Evolutionary conservation across 2,888 invertebrate genomes (phyloP).

Genomic region (Tanypteryx hageni): DNA sequence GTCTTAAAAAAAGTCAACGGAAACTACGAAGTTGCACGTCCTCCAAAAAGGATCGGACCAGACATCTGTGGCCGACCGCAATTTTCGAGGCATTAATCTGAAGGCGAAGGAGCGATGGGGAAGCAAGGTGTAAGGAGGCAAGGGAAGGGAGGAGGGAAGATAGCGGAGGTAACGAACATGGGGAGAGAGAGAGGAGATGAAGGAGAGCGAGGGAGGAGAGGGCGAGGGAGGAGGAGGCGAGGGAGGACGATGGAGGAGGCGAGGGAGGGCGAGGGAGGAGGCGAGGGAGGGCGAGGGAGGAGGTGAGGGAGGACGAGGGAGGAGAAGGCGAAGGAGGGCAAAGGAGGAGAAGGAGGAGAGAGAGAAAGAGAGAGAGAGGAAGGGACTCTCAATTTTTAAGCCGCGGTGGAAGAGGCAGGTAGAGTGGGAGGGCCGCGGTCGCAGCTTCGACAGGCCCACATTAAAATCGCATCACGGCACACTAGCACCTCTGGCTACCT

Average conservation of each 20-base stretch:
- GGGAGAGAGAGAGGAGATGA: background rate
- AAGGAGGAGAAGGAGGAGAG: background rate
- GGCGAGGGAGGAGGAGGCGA: background rate
- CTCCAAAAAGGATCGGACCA: slow-evolving; percentile 40
- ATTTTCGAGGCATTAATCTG: slow-evolving; percentile 52
- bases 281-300: background rate
- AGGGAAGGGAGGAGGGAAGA: background rate
- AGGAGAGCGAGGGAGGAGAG: background rate
- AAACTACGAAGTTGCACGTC: slow-evolving; percentile 34
- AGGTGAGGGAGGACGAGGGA: background rate
- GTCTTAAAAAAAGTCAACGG: slow-evolving; percentile 15
- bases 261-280: background rate
- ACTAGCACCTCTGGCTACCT: slow-evolving; percentile 58
- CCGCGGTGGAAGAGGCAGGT: background rate
- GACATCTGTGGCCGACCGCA: slow-evolving; percentile 53
- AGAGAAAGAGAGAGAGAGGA: background rate
- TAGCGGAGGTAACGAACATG: background rate
- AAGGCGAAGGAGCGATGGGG: background rate
- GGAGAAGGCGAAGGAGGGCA: background rate
- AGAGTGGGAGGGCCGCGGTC: background rate
- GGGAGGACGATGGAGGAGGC: background rate
- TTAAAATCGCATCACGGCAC: slow-evolving; percentile 60
- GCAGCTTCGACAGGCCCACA: slow-evolving; percentile 55
- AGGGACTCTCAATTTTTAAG: background rate
- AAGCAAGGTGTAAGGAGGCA: background rate